phyloP scores from a whole-genome alignment of 53 echinoderm and acorn worm species.

The Luidia sarsii region DNA sequence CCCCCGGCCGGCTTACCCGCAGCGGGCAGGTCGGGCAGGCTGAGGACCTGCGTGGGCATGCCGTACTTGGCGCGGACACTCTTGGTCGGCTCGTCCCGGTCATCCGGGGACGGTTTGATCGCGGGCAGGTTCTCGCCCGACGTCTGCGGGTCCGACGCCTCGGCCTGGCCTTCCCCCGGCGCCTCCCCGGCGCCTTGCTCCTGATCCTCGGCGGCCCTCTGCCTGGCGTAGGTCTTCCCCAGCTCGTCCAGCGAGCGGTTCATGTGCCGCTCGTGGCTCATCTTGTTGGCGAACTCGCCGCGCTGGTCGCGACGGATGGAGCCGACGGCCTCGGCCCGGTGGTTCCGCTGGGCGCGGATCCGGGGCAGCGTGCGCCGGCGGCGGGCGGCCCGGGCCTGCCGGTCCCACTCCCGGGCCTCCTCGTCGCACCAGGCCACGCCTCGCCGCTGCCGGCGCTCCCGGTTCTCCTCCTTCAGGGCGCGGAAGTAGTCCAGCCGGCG shows the following conservation, averaged over 20 bases:
- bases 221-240: constrained; percentile 40
- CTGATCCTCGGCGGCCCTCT: constrained; percentile 17
- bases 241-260: constrained; percentile 69
- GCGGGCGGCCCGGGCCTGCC: constrained; percentile 1
- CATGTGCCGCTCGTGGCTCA: constrained; percentile 41
- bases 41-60: constrained; percentile 55
- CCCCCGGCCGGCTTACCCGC: constrained; percentile 4
- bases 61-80: constrained; percentile 18
- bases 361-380: constrained; percentile 45
- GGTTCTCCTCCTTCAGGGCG: constrained; percentile 70
- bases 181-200: constrained; percentile 49
- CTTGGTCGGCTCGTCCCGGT: neutral
- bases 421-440: constrained; percentile 41
- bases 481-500: constrained; percentile 74
- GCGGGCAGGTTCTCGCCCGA: neutral
- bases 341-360: constrained; percentile 48
- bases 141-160: constrained; percentile 14
- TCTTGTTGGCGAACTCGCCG: constrained; percentile 40
- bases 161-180: constrained; percentile 31
- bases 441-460: constrained; percentile 45
- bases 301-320: constrained; percentile 62
- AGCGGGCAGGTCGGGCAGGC: constrained; percentile 63
- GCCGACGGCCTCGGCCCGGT: constrained; percentile 61
- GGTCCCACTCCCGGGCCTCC: constrained; percentile 28
- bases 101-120: neutral